Base-by-base conservation (phyloP, 2,888 invertebrate species). In the Caenorhabditis drosophilae region DNA sequence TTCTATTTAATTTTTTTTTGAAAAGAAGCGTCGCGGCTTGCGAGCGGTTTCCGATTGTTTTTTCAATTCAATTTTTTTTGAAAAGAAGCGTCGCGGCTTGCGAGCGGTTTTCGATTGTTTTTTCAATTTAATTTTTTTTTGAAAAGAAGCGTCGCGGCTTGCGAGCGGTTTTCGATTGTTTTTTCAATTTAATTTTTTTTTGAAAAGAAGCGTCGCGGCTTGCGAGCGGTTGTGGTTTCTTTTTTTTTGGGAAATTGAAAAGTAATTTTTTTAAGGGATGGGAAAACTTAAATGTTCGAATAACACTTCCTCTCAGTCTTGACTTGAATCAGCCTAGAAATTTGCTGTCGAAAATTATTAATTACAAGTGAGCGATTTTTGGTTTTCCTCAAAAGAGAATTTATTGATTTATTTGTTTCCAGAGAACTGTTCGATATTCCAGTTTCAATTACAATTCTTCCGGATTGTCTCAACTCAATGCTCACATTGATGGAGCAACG, bases 371-470 rank as follows among this genome's bases (percentile, higher is more conserved):
- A n/a, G n/a, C n/a, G 79, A 9, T 40, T 63, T 26, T 42, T 1
- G 9, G 3, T 26, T 12, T 41, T 46, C 20, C 6, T 22, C 11
- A 4, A 9, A 48, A 26, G n/a, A n/a, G n/a, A n/a, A n/a, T n/a
- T n/a, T n/a, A n/a, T n/a, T 16, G 6, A 23, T 44, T 20, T 42
- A 2, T 22, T 15, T 27, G 22, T 75, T 26, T 51, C 77, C 76
- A 45, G n/a, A n/a, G 77, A 82, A 61, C 75, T 82, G 15, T 81
- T 82, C 63, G 80, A 81, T 48, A 68, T 82, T 45, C 82, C 82
- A 26, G 81, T 82, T 9, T 82, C 82, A 11, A 50, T 82, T n/a
- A 79, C 82, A 15, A 77, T 82, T 42, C 67, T 82, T 4, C 77
- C 82, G 11, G 82, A 82, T 47, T 81, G 80, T 26, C 54, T 82